Evolutionary conservation across 2,797 vertebrate species (phyloP).

Genomic region (Sandelia bainsii): DNA sequence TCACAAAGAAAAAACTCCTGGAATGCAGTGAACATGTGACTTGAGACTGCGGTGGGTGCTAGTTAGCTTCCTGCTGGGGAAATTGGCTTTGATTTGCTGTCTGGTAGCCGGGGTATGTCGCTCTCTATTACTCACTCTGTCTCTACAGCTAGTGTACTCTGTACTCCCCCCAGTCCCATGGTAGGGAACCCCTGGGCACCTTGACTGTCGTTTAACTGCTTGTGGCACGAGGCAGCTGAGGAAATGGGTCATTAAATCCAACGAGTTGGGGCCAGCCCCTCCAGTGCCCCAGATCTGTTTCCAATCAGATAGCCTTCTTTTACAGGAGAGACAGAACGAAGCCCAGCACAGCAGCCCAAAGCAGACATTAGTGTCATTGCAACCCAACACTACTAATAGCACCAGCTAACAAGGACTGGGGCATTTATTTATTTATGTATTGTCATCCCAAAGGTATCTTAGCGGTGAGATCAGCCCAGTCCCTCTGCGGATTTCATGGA

Average conservation of each 20-base stretch:
- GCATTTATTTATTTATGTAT: slow-evolving; percentile 58
- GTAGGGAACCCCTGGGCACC: slow-evolving; percentile 85
- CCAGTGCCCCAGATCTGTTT: slow-evolving; percentile 86
- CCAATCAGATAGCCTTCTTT: slow-evolving; percentile 88
- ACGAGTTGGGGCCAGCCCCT: slow-evolving; percentile 83
- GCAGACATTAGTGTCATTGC: slow-evolving; percentile 70
- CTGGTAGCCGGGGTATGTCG: slow-evolving; percentile 63
- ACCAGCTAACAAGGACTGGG: slow-evolving; percentile 64
- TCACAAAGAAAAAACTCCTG: slow-evolving; percentile 37
- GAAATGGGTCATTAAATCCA: slow-evolving; percentile 90
- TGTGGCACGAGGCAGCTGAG: slow-evolving; percentile 85
- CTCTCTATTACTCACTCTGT: slow-evolving; percentile 75
- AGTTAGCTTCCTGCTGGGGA: slow-evolving; percentile 75
- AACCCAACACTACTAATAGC: slow-evolving; percentile 60
- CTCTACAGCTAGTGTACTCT: slow-evolving; percentile 64
- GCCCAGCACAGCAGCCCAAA: slow-evolving; percentile 62
- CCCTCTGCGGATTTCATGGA: slow-evolving; percentile 38
- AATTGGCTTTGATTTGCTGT: slow-evolving; percentile 76
- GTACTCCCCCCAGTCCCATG: slow-evolving; percentile 59
- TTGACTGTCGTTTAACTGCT: slow-evolving; percentile 88
- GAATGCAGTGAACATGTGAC: slow-evolving; percentile 56
- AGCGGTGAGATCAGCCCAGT: slow-evolving; percentile 38
- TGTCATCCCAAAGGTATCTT: slow-evolving; percentile 51
- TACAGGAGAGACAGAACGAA: slow-evolving; percentile 71
- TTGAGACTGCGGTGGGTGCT: slow-evolving; percentile 56